Conservation (phyloP, 2,888 invertebrate species). For the Ditula angustiorana region DNA sequence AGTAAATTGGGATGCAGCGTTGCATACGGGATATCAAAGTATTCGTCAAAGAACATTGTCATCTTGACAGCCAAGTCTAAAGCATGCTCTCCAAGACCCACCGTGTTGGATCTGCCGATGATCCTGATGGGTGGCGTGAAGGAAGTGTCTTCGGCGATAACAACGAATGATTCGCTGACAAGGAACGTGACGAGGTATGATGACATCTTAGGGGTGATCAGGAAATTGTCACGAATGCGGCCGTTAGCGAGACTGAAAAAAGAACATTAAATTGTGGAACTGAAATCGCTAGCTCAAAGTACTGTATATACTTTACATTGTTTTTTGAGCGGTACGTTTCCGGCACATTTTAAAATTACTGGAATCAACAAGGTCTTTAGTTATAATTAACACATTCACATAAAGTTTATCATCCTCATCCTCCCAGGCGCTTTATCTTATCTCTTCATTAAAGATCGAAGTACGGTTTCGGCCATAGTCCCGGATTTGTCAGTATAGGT, state of each 20-base stretch:
- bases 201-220: conserved; percentile 89
- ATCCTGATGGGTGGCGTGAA: conserved; percentile 71
- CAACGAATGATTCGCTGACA: conserved; percentile 82
- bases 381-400: too few relatives aligned
- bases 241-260: conserved; percentile 50
- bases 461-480: too few relatives aligned
- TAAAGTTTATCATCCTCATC: too few relatives aligned
- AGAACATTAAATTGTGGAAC: neutral
- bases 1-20: conserved; percentile 64
- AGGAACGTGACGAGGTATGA: conserved; percentile 94
- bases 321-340: neutral
- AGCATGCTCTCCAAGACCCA: conserved; percentile 63
- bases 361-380: too few relatives aligned
- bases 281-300: neutral
- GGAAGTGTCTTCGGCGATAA: conserved; percentile 67
- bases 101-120: conserved; percentile 75
- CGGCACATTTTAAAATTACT: too few relatives aligned
- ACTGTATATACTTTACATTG: too few relatives aligned
- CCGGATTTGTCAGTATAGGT: too few relatives aligned
- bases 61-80: conserved; percentile 68
- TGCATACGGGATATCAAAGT: conserved; percentile 69
- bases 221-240: conserved; percentile 69
- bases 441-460: too few relatives aligned
- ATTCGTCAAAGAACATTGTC: conserved; percentile 71
- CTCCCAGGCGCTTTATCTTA: too few relatives aligned